Percentiles rank a stretch among this genome's conserved stretches.
Conservation (phyloP, 2,113 vertebrate genomes). For the Puma concolor region DNA sequence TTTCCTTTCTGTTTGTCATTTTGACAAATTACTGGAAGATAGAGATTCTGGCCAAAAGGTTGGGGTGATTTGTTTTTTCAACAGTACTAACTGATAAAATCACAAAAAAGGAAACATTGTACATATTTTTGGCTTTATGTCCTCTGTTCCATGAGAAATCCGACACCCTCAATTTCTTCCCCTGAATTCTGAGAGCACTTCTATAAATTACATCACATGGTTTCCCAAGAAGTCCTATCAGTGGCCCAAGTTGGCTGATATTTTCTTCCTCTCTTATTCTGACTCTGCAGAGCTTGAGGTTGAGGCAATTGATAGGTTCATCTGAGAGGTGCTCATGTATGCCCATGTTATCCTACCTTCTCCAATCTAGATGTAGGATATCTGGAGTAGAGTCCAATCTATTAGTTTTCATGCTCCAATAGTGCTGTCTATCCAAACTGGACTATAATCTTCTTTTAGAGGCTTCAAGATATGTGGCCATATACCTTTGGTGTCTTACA, state of each 20-base stretch:
- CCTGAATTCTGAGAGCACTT: background rate
- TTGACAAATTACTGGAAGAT: background rate
- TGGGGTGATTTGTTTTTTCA: background rate
- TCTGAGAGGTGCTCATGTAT: background rate
- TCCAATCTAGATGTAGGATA: background rate
- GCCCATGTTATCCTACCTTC: background rate
- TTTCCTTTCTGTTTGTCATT: background rate
- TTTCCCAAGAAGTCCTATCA: background rate
- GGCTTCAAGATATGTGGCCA: background rate
- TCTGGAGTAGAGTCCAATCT: background rate
- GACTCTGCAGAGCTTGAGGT: background rate
- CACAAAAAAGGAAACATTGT: background rate
- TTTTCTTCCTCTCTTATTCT: background rate
- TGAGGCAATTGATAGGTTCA: background rate
- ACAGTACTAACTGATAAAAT: background rate
- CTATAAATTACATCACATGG: background rate
- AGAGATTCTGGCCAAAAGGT: background rate
- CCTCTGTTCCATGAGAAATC: background rate
- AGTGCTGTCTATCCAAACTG: background rate
- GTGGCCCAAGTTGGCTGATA: background rate
- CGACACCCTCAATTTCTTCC: background rate
- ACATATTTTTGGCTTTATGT: background rate
- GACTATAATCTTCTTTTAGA: background rate
- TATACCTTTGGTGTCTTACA: background rate
- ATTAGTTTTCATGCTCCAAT: background rate